Base-by-base conservation (phyloP, 1,140 invertebrate species). In the Lamellibrachia luymesi region DNA sequence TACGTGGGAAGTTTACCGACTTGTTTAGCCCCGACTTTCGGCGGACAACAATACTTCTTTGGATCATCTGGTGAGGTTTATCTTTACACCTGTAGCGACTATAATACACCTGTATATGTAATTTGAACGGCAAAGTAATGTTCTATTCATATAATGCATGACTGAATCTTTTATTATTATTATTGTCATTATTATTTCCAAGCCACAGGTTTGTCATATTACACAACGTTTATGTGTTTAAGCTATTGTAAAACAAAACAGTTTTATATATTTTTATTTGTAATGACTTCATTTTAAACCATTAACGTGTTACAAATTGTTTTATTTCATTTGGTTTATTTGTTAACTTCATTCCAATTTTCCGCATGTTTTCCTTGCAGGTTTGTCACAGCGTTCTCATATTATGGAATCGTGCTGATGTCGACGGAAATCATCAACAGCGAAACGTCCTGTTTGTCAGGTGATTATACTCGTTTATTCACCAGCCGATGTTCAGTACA, bases 371-470 rank as follows among this genome's bases (percentile, higher is more conserved):
- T 52, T 22, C 8, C 17, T 92, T 49, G 6, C 52, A 92, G 92
- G 92, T 92, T 92, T 64, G 56, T 50, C 10, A 49, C 50, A 49
- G 92, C 25, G 2, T 92, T 92, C 92, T 92, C 92, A 17, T 92
- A 92, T n/a, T 92, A 92, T n/a, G 92, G 92, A 50, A 56, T 92
- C 52, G 56, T 92, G 49, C 27, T 92, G 50, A 51, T 92, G 92
- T 92, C 92, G 2, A 92, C 92, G 25, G 50, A 92, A 64, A 50
- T 92, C 49, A 92, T 92, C 92, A 49, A 38, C 52, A 49, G 49
- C 25, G 49, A 10, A 91, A 50, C n/a, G 13, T 91, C 91, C 13
- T 91, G 91, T 91, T 4, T 91, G 49, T 50, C 49, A 50, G 91
- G 91, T 91, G 91, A 91, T 13, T 91, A 13, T 91, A n/a, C 64